Evolutionary conservation across 1,140 invertebrate species (phyloP), one percentile per base, ranked within the genome.

Genomic region (Caerostris darwini): DNA sequence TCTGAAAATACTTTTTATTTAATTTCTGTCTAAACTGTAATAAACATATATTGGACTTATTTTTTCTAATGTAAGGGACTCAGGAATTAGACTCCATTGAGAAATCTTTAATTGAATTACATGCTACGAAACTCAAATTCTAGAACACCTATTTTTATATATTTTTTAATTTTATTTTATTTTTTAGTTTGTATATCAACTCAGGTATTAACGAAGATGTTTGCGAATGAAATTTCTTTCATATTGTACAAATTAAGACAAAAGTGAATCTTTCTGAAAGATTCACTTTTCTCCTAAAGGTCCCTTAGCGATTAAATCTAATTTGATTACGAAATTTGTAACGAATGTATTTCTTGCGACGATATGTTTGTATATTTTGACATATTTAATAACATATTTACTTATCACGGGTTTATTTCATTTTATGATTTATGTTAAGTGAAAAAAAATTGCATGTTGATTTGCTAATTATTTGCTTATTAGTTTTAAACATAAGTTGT

Each of bases 171-270:
- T 17, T 64, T 64, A 64, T 17, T 14, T 64, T 4, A 17, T 12
- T 64, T 64, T 14, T 17, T 14, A 14, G 61, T 64, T 64, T 64
- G 3, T 10, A 10, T 64, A 14, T 64, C 61, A 5, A 2, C 14
- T 34, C 34, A 34, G 34, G 34, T 34, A 34, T 34, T 50, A 8
- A 77, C 34, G 7, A 12, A 50, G 34, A 19, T 14, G 34, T 77
- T 77, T 77, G 34, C 71, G 50, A 77, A 77, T 77, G 34, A 77
- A 77, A 77, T 77, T 77, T 77, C 8, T 12, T 7, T 77, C 34
- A 19, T 19, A 0, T 71, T 12, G 69, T 71, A 34, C 8, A 77
- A 77, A 53, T 77, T 77, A 12, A 14, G 53, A 71, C 19, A 71
- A 77, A 77, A 77, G 53, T 53, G 19, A 77, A 12, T 50, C 34